Percentiles rank a stretch among this genome's conserved stretches.
phyloP scores from a whole-genome alignment of 2,113 vertebrate species.

The Indri indri region DNA sequence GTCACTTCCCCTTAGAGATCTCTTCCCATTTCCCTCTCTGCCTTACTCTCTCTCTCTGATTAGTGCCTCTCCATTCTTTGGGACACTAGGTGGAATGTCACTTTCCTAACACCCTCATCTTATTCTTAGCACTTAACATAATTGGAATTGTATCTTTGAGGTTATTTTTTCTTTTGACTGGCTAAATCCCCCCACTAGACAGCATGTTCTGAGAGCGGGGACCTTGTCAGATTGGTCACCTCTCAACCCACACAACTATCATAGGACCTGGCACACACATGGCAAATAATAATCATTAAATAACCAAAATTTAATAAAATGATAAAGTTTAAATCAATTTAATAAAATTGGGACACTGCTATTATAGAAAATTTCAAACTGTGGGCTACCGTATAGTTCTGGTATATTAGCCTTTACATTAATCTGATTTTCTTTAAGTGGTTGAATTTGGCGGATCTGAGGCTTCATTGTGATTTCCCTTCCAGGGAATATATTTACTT shows the following conservation, averaged over 20 bases:
- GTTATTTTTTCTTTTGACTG: not conserved
- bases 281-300: not conserved
- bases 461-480: not conserved
- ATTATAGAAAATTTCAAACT: not conserved
- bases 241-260: not conserved
- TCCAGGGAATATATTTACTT: not conserved
- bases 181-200: not conserved
- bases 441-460: not conserved
- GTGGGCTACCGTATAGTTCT: not conserved
- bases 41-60: not conserved
- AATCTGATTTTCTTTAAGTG: not conserved
- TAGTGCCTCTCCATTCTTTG: not conserved
- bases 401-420: not conserved
- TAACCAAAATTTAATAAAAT: not conserved
- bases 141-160: not conserved
- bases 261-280: not conserved
- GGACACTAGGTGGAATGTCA: not conserved
- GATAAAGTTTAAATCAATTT: not conserved
- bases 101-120: not conserved
- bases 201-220: not conserved
- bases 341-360: not conserved
- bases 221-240: not conserved
- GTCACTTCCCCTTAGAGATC: no score
- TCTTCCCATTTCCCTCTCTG: not conserved
- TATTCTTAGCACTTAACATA: not conserved